Base-by-base conservation (phyloP, 64 coral and sea anemone genomes). In the Acropora tenuis region DNA sequence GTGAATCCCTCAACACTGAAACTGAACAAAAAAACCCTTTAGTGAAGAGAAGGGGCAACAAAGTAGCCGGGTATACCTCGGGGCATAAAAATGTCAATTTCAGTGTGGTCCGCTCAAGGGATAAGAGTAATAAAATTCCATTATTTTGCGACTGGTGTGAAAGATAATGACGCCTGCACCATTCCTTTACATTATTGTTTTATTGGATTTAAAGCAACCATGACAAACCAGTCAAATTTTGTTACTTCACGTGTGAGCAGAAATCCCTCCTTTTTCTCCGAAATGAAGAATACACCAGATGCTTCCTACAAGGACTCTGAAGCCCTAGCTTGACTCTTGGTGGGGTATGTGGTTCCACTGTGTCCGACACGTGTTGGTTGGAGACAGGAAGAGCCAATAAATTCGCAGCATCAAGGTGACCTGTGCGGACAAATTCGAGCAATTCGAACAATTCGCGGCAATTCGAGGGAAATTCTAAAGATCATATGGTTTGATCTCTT, bases 341-440 rank as follows among this genome's bases (percentile, higher is more conserved):
- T 4, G 95, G 95, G 66, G 95, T 96, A 84, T 96, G 95, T 4
- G 95, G 95, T 16, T 96, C 95, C 43, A 96, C 90, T n/a, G 93
- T 83, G 41, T 96, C 95, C 95, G 91, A 96, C 20, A 93, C 95
- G 49, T 87, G 76, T 42, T 87, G 87, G 74, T 96, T 93, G 7
- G 95, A 87, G 19, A 96, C 91, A 73, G 79, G 79, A 86, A 96
- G 74, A 40, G 76, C 82, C 19, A 96, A 79, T 53, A 93, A 90
- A 53, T 88, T 93, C 42, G 95, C 91, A 11, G 90, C 80, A 4
- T 90, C 82, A 41, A 48, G 73, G 75, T 93, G 79, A 74, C 91
- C 95, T 96, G 79, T 48, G 43, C 6, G 12, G 1, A 48, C 40
- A 86, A 19, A 30, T 30, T 30, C 30, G 30, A 30, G 30, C 30